Evolutionary conservation across 2,888 invertebrate species (phyloP).

Genomic region (Blastobasis lacticolella): DNA sequence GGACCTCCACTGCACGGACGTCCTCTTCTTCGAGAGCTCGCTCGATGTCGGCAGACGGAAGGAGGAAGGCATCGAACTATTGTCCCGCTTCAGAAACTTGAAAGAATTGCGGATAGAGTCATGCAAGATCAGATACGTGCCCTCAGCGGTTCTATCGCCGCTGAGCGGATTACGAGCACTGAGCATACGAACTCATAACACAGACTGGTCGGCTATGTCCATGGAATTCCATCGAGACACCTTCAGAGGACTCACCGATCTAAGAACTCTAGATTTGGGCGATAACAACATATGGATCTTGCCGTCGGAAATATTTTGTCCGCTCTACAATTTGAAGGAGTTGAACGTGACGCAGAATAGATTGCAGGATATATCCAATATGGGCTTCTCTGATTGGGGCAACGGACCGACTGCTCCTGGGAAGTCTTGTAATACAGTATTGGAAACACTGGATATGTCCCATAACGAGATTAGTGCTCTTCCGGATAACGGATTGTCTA

Average conservation of each 20-base stretch:
- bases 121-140: slow-evolving; percentile 84
- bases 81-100: slow-evolving; percentile 77
- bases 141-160: slow-evolving; percentile 79
- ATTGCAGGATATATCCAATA: slow-evolving; percentile 83
- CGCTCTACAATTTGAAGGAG: slow-evolving; percentile 78
- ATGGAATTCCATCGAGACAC: slow-evolving; percentile 83
- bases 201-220: slow-evolving; percentile 86
- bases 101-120: slow-evolving; percentile 81
- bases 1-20: slow-evolving; percentile 81
- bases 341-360: slow-evolving; percentile 85
- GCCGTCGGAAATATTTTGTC: slow-evolving; percentile 82
- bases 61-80: slow-evolving; percentile 71
- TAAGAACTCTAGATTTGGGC: slow-evolving; percentile 80
- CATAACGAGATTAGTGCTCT: slow-evolving; percentile 81
- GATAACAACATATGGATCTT: slow-evolving; percentile 86
- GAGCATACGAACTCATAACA: slow-evolving; percentile 82
- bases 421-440: slow-evolving; percentile 79
- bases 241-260: slow-evolving; percentile 78
- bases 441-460: slow-evolving; percentile 83
- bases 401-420: slow-evolving; percentile 78
- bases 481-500: slow-evolving; percentile 81
- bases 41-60: slow-evolving; percentile 73
- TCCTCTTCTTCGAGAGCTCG: slow-evolving; percentile 81
- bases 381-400: slow-evolving; percentile 84
- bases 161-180: slow-evolving; percentile 79